Conservation (phyloP, 2,797 vertebrate genomes). For the Hydrolagus colliei region DNA sequence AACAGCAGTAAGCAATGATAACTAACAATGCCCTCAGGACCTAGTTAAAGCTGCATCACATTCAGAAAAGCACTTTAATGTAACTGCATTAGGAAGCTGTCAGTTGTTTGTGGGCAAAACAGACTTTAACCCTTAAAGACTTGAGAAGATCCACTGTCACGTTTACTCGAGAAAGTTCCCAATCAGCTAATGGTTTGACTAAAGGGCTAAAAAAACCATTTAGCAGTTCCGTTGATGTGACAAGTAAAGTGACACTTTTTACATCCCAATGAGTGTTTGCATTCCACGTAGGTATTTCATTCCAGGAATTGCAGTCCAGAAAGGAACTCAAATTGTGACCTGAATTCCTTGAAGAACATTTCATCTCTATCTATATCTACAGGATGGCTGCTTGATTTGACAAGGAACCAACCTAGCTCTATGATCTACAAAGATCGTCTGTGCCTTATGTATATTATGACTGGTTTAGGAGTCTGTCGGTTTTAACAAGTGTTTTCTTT, state of each 20-base stretch:
- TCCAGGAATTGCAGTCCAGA: background rate
- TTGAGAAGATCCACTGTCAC: background rate
- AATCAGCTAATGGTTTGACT: background rate
- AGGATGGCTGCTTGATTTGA: background rate
- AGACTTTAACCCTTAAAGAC: constrained; percentile 47
- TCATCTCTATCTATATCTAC: background rate
- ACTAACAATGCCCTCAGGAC: constrained; percentile 87
- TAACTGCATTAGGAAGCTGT: constrained; percentile 80
- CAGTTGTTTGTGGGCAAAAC: constrained; percentile 69
- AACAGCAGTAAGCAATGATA: constrained; percentile 82
- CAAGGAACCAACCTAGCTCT: background rate
- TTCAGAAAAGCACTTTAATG: constrained; percentile 80
- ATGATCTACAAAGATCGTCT: no score
- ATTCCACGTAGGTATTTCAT: background rate
- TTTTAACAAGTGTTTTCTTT: no score
- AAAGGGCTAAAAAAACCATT: background rate
- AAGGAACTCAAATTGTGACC: background rate
- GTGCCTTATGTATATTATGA: no score
- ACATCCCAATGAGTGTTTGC: background rate
- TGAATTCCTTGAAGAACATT: background rate
- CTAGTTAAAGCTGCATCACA: constrained; percentile 83
- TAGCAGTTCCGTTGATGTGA: background rate
- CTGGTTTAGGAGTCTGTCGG: no score
- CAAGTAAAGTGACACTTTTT: background rate
- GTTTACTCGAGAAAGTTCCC: background rate